Percentiles rank a stretch among this genome's conserved stretches.
Evolutionary conservation across 1,140 invertebrate species (phyloP).

Genomic region (Macrotrachela quadricornifera): DNA sequence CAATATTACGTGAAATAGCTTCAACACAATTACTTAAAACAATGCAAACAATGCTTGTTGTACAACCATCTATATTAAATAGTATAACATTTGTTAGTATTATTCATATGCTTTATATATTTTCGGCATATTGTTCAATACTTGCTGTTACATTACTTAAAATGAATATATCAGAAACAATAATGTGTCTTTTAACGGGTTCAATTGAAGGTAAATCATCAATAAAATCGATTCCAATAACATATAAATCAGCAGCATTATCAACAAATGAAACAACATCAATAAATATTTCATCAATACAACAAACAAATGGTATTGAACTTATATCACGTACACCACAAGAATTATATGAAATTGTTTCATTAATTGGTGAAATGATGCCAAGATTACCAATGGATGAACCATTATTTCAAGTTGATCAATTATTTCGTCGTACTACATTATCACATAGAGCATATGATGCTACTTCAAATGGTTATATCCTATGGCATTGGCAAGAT

Average conservation of each 20-base stretch:
- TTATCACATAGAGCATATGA: not conserved
- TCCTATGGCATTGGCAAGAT: slow-evolving; percentile 7
- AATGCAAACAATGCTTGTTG: slow-evolving; percentile 46
- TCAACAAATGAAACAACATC: not conserved
- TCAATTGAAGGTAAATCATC: no score
- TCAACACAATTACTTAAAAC: slow-evolving; percentile 72
- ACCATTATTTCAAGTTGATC: not conserved
- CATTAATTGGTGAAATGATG: slow-evolving; percentile 1
- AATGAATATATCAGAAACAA: no score
- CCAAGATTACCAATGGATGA: not conserved
- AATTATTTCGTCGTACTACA: not conserved
- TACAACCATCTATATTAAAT: slow-evolving; percentile 71
- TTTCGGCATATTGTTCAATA: slow-evolving; percentile 78
- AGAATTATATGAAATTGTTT: slow-evolving; percentile 6
- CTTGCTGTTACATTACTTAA: slow-evolving; percentile 52
- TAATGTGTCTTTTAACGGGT: not conserved
- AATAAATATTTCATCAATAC: not conserved
- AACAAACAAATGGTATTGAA: not conserved
- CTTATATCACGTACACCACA: not conserved
- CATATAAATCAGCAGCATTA: no score
- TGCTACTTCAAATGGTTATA: not conserved
- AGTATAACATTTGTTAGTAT: slow-evolving; percentile 84
- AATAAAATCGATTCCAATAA: no score
- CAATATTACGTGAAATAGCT: slow-evolving; percentile 75
- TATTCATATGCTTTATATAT: slow-evolving; percentile 72